phyloP scores from a whole-genome alignment of 2,797 vertebrate genomes.

The Champsocephalus esox region DNA sequence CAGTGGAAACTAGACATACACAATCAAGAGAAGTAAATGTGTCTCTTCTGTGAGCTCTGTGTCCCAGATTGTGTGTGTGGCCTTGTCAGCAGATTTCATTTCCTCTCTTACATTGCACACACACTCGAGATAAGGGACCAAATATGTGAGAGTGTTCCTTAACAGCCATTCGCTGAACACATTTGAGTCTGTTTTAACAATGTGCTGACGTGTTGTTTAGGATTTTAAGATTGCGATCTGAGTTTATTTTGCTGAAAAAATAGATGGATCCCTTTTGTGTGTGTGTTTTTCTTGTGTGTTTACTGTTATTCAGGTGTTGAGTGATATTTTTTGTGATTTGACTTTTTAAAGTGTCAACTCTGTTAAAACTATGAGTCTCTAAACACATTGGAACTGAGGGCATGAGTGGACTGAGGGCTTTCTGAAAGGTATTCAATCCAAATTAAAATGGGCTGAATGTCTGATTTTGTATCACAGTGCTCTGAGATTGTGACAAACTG shows the following conservation, averaged over 20 bases:
- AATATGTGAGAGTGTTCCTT: slow-evolving; percentile 2
- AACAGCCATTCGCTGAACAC: slow-evolving; percentile 5
- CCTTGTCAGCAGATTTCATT: slow-evolving; percentile 52
- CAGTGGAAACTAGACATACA: background rate
- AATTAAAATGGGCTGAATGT: background rate
- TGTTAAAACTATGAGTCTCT: background rate
- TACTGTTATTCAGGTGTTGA: background rate
- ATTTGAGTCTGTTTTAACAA: slow-evolving; percentile 7
- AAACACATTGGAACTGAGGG: background rate
- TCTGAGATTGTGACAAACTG: too few species aligned
- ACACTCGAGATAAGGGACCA: slow-evolving; percentile 13
- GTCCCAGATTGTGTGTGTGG: slow-evolving; percentile 16
- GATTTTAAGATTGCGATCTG: slow-evolving; percentile 5
- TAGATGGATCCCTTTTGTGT: background rate
- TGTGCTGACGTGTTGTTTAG: slow-evolving; percentile 6
- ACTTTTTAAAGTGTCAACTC: background rate
- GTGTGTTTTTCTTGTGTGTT: too few species aligned
- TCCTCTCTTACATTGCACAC: slow-evolving; percentile 29
- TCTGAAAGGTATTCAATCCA: background rate
- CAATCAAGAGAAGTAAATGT: slow-evolving; percentile 2
- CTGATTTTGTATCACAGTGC: background rate
- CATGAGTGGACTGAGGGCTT: background rate
- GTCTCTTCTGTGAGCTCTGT: slow-evolving; percentile 34
- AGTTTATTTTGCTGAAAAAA: slow-evolving; percentile 27
- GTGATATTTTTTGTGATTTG: background rate